Evolutionary conservation across 2,888 invertebrate species (phyloP).

Genomic region (Nymphalis c-album): DNA sequence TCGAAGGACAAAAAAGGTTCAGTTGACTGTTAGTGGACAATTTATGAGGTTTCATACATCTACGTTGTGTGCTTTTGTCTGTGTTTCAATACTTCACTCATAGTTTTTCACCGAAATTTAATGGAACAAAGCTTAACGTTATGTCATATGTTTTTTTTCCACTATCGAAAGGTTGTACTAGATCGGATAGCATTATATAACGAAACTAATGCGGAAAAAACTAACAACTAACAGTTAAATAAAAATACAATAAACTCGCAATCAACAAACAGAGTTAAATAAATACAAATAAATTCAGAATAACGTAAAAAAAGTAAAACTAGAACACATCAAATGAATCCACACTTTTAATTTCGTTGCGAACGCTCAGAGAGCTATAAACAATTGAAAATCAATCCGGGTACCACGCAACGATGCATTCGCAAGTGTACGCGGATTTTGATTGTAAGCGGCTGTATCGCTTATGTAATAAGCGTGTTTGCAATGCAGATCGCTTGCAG

Average conservation of each 20-base stretch:
- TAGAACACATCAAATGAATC: slow-evolving; percentile 26
- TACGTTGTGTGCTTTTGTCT: no score
- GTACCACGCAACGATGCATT: slow-evolving; percentile 11
- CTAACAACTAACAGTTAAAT: background rate
- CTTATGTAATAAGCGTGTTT: slow-evolving; percentile 63
- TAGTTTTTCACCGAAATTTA: background rate
- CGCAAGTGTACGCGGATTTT: slow-evolving; percentile 43
- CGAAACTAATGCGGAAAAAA: background rate
- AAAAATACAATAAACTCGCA: background rate
- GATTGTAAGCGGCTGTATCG: slow-evolving; percentile 46
- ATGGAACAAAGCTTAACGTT: no score
- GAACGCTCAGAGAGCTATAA: slow-evolving; percentile 19
- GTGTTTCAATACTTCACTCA: no score
- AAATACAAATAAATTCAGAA: background rate
- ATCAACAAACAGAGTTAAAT: background rate
- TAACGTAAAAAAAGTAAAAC: background rate
- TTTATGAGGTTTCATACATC: no score
- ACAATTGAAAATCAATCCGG: slow-evolving; percentile 39
- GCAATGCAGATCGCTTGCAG: slow-evolving; percentile 73
- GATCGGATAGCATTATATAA: no score
- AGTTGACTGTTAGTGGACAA: no score
- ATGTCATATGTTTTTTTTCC: no score
- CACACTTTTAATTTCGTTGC: slow-evolving; percentile 32
- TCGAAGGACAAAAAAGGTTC: no score
- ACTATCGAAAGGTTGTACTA: no score